Base-by-base conservation (phyloP, 2,888 invertebrate species). In the Cheilosia soror region DNA sequence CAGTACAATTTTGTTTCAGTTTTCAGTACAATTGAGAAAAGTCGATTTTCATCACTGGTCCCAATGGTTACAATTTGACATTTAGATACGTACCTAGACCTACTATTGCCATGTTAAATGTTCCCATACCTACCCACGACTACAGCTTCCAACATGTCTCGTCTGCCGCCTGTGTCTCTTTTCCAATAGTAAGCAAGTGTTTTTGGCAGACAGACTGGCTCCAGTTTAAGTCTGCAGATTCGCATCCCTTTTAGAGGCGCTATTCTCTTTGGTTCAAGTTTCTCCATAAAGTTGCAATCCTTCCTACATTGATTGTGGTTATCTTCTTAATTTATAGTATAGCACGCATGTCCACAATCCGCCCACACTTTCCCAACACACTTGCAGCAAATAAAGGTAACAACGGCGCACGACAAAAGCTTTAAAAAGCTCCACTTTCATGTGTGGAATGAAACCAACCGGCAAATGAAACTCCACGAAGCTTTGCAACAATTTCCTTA, bases 401-500 rank as follows among this genome's bases (percentile, higher is more conserved):
- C 27, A 37, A 65, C 40, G n/a, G n/a, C 49, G 15, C 60, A 33
- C 27, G 29, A 29, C 6, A 20, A 53, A 65, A 84, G 83, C 82
- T 72, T 57, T 47, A 3, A 9, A 57, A 79, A 73, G 51, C 47
- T 72, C 40, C n/a, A 20, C 15, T 37, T 44, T 13, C 13, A 55
- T 2, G 37, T 29, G 9, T 13, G 66, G 76, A 40, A 5, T 27
- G 79, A 78, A 73, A 62, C 47, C 66, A 62, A 73, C 55, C 73
- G 83, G 78, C 68, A 73, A 55, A 68, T 66, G 62, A 68, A 78
- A 83, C 63, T 68, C 37, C 20, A 68, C 44, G 37, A 69, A 83
- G 62, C 60, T 58, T 83, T 79, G 79, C 68, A 83, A 83, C 78
- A 83, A 83, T 73, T 69, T 78, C 66, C 51, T 72, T 44, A 29